Percentiles rank a stretch among this genome's conserved stretches.
Evolutionary conservation across 2,888 invertebrate species (phyloP).

Genomic region (Ophion ventricosus): DNA sequence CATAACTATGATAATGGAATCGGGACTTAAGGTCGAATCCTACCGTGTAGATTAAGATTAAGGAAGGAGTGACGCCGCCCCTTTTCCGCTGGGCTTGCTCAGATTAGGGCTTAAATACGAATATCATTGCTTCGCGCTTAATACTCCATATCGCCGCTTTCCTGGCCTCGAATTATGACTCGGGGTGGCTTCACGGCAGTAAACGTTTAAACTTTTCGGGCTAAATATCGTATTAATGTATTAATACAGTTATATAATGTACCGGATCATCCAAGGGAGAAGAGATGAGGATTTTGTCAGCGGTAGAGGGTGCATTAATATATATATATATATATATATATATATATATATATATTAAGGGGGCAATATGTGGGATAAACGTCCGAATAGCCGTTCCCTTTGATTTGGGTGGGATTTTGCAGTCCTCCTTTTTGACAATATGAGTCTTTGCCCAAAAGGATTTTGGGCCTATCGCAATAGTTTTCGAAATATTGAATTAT

Average conservation of each 20-base stretch:
- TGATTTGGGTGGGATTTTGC: no score
- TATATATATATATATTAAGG: background rate
- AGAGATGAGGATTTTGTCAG: slow-evolving; percentile 42
- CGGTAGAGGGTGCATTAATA: slow-evolving; percentile 12
- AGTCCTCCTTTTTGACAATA: no score
- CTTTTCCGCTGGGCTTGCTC: slow-evolving; percentile 19
- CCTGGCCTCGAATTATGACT: slow-evolving; percentile 12
- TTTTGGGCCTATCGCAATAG: no score
- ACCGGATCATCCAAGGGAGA: slow-evolving; percentile 1
- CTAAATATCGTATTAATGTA: slow-evolving; percentile 40
- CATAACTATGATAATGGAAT: slow-evolving; percentile 48
- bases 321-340: background rate
- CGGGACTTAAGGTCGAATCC: slow-evolving; percentile 32
- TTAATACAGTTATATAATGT: slow-evolving; percentile 27
- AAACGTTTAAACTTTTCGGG: slow-evolving; percentile 45
- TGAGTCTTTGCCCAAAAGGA: no score
- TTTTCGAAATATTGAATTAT: no score
- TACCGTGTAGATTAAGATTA: slow-evolving; percentile 48
- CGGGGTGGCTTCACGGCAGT: background rate
- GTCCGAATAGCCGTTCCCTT: no score
- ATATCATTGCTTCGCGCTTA: slow-evolving; percentile 49
- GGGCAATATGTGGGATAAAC: no score
- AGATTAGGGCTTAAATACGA: slow-evolving; percentile 49
- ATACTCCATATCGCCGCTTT: slow-evolving; percentile 26
- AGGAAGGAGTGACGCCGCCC: slow-evolving; percentile 44